Evolutionary conservation across 2,888 invertebrate genomes (phyloP), one percentile per base, ranked within the genome.

Genomic region (Liodrosophila aerea): DNA sequence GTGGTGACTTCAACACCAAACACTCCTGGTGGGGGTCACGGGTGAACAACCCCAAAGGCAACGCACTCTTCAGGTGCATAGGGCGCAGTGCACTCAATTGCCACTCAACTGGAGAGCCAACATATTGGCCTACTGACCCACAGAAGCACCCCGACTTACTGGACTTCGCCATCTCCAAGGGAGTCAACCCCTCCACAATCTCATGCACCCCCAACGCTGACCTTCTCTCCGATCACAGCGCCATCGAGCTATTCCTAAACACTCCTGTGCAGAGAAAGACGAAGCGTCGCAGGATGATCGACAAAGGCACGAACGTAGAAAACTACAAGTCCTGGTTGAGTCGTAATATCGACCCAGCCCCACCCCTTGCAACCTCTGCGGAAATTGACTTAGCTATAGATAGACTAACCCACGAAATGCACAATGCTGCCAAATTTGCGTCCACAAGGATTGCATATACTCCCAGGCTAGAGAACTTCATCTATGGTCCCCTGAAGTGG

Each of bases 171-270:
- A 7, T 15, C 15, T 36, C 4, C 36, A 36, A 36, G 16, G 36
- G 36, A 2, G 7, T 36, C 36, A 15, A 36, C 15, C 4, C 2
- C n/a, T 11, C 33, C 1, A 45, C 2, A 16, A 4, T 33, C 4
- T n/a, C 7, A 11, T 11, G 18, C 18, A n/a, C 7, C 12, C 12
- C 1, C 15, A 31, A n/a, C 7, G 33, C 18, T 1, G 45, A 45
- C 2, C 34, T 45, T 1, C 12, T 33, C 4, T 45, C 33, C 9
- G 45, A 34, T 33, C 45, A 45, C 33, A 18, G 45, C 22, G 34
- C 45, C 7, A 18, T 45, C 18, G 12, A 34, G 12, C 33, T 34
- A 0, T 7, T 16, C 33, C 8, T 22, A 5, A 36, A 34, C 0
- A 12, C 13, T 1, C 34, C 34, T 11, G 34, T 22, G 9, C 34